Conservation (phyloP, 2,113 vertebrate genomes). For the Carlito syrichta region DNA sequence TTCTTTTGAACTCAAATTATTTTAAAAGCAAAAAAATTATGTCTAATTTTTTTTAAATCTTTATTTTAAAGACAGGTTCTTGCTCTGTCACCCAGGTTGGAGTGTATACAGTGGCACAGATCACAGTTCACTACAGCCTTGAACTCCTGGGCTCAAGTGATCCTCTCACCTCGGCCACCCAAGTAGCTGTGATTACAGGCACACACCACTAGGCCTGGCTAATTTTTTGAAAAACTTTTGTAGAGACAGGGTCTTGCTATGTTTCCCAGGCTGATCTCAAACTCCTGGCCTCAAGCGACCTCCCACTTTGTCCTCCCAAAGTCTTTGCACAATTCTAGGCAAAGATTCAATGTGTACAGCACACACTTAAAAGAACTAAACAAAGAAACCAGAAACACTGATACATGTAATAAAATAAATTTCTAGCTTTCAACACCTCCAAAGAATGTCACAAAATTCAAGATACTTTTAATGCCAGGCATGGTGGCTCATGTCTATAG, state of each 20-base stretch:
- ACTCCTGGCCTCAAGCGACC: not conserved
- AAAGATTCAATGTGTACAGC: not conserved
- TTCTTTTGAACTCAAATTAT: not conserved
- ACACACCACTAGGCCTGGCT: not conserved
- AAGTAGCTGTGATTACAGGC: not conserved
- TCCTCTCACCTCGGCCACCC: not conserved
- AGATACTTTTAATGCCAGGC: not conserved
- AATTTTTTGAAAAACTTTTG: not conserved
- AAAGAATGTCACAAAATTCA: constrained; percentile 1
- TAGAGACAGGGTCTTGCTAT: not conserved
- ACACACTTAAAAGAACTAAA: not conserved
- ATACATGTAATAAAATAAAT: not conserved
- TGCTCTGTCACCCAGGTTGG: too few relatives aligned
- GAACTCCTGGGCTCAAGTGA: not conserved
- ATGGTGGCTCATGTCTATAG: not conserved
- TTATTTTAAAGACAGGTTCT: too few relatives aligned
- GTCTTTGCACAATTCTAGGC: not conserved
- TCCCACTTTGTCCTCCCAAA: not conserved
- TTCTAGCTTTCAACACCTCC: not conserved
- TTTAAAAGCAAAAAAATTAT: not conserved
- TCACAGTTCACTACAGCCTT: not conserved
- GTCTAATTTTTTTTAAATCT: too few relatives aligned
- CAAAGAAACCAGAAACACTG: not conserved
- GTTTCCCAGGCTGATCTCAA: not conserved
- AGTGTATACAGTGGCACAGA: not conserved